Conservation (phyloP, 2,797 vertebrate species). For the Euphonia xanthogaster region DNA sequence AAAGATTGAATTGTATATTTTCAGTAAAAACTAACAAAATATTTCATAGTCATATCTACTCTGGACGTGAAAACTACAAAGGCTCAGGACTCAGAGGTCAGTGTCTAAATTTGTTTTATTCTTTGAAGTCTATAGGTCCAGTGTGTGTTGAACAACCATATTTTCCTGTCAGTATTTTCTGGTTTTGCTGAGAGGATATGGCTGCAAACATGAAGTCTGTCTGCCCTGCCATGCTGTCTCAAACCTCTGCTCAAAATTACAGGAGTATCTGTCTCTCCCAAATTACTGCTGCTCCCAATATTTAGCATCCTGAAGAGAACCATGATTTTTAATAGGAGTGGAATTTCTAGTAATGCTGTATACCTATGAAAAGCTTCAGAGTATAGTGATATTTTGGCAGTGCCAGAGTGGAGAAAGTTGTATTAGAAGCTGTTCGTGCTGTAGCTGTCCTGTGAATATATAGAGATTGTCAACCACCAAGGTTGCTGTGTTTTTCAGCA, state of each 20-base stretch:
- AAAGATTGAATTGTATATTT: not conserved
- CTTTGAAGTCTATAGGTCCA: not conserved
- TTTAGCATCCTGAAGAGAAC: not conserved
- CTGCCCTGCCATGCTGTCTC: not conserved
- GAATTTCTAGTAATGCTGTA: not conserved
- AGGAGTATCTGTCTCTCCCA: not conserved
- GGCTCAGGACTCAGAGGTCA: not conserved
- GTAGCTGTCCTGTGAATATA: conserved; percentile 36
- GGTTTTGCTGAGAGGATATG: not conserved
- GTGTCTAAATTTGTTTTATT: not conserved
- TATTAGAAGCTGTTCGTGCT: conserved; percentile 3
- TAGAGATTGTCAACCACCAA: conserved; percentile 40
- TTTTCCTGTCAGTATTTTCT: not conserved
- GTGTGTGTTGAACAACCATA: not conserved
- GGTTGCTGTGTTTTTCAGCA: conserved; percentile 55
- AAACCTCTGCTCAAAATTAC: not conserved
- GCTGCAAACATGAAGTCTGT: not conserved
- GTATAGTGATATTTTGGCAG: not conserved
- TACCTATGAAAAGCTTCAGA: not conserved
- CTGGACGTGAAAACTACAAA: not conserved
- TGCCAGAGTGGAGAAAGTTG: not conserved
- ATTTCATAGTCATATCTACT: not conserved
- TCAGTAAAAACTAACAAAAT: not conserved
- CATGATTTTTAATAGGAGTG: not conserved
- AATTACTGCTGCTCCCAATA: not conserved